These are phyloP conservation scores for Trissolcus japonicus DNA, from an alignment of 2,888 invertebrate genomes.

Conservation along the genomic window DNA sequence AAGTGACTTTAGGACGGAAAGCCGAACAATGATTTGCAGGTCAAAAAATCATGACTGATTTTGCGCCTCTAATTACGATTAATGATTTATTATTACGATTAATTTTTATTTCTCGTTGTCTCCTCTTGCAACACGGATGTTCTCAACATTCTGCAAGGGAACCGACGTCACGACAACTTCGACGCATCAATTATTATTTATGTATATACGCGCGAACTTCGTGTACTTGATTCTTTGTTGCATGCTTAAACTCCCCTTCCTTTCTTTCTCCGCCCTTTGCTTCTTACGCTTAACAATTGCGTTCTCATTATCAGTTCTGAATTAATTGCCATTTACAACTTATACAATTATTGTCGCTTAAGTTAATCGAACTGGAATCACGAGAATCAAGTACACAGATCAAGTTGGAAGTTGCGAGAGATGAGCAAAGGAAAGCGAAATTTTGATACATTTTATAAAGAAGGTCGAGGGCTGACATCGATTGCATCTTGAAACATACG, in stretches of 20 bases:
- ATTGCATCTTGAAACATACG: conserved; percentile 66
- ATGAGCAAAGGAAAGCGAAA: conserved; percentile 44
- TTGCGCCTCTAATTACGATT: conserved; percentile 8
- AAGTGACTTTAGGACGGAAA: conserved; percentile 41
- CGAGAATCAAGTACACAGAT: conserved; percentile 58
- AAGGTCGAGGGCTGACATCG: conserved; percentile 66
- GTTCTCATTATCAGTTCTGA: not conserved
- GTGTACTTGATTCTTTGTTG: conserved; percentile 60
- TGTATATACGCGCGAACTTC: conserved; percentile 64
- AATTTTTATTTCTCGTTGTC: not conserved
- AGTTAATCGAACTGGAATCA: conserved; percentile 39
- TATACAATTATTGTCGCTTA: conserved; percentile 25
- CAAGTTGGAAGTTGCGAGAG: conserved; percentile 36
- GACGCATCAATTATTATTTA: conserved; percentile 46
- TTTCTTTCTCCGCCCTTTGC: conserved; percentile 19
- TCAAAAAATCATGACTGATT: conserved; percentile 13
- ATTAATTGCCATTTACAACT: conserved; percentile 32
- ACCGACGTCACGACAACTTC: no score
- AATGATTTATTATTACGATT: conserved; percentile 1
- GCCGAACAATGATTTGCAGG: conserved; percentile 32
- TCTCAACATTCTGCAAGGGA: not conserved
- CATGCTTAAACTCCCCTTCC: conserved; percentile 26
- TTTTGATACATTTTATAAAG: conserved; percentile 75
- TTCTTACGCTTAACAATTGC: not conserved
- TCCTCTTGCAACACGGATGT: conserved; percentile 1